A percentile compares a stretch with the other conserved stretches of the same genome.
phyloP scores from a whole-genome alignment of 2,888 invertebrate species.

The Oscheius sp. region DNA sequence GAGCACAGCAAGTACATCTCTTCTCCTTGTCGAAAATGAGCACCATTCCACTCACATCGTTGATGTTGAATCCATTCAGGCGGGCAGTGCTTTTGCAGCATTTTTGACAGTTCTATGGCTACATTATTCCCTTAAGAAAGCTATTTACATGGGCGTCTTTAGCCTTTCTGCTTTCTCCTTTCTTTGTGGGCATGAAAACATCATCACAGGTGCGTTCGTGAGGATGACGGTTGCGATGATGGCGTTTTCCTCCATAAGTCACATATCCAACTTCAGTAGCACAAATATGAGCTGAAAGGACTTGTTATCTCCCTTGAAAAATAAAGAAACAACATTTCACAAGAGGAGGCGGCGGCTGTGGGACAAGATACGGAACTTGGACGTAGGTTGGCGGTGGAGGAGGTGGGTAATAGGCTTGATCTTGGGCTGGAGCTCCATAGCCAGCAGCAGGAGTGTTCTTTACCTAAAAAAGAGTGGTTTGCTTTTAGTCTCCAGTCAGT shows the following conservation, averaged over 20 bases:
- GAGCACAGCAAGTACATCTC: constrained; percentile 25
- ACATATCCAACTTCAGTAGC: constrained; percentile 8
- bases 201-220: constrained; percentile 16
- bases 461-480: background rate
- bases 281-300: constrained; percentile 12
- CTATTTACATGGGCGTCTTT: no score
- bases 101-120: constrained; percentile 15
- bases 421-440: constrained; percentile 1
- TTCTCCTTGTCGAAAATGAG: background rate
- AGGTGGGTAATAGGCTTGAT: background rate
- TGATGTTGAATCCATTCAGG: constrained; percentile 10
- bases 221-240: constrained; percentile 11
- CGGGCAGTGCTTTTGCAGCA: constrained; percentile 24
- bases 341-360: constrained; percentile 5
- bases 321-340: background rate
- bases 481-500: no score
- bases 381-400: background rate
- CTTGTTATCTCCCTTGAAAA: background rate
- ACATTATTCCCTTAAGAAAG: no score
- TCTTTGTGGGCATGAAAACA: constrained; percentile 25
- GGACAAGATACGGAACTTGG: constrained; percentile 10
- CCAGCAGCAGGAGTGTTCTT: background rate
- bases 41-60: background rate
- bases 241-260: constrained; percentile 11
- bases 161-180: no score